Evolutionary conservation across 2,113 vertebrate genomes (phyloP), one percentile per base, ranked within the genome.

Genomic region (Platysternon megacephalum): DNA sequence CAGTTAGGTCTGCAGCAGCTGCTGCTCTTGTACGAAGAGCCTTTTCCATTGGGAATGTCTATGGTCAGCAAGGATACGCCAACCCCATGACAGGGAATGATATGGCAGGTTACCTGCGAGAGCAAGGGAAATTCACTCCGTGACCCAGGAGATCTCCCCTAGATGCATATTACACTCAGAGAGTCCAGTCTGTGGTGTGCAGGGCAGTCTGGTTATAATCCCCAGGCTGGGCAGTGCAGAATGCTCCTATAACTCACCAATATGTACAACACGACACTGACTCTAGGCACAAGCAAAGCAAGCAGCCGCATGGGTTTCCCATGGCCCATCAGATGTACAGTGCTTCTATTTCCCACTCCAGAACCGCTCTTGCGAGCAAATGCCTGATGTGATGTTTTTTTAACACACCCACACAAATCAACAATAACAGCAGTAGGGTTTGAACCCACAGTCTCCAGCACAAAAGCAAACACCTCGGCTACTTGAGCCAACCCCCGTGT

Each of bases 341-440:
- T 5, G 21, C 29, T 49, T 72, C 86, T 22, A 3, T 16, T 91
- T 79, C 79, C 89, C 53, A 21, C 8, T 68, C 17, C 2, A 22
- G 65, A 61, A 3, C 61, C n/a, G 35, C 35, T 16, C 1, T 3
- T 1, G 3, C 19, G 4, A 56, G 4, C 14, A 5, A 81, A 79
- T 49, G 80, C 86, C 51, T 8, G 0, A 2, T 0, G 2, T 68
- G 55, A 16, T 1, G 4, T 11, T 44, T 52, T 44, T 19, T 24
- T 53, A 85, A 46, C 46, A 44, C 11, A n/a, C 10, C 3, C 12
- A 2, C 0, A 3, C 6, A 0, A 84, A 1, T 5, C 52, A 28
- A 28, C 4, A 19, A 11, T 0, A 8, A 21, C 42, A 39, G 55
- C n/a, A 11, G 1, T 0, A 1, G 6, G 3, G n/a, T 24, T n/a